Evolutionary conservation across 2,888 invertebrate species (phyloP), one percentile per base, ranked within the genome.

Genomic region (Eulithis prunata): DNA sequence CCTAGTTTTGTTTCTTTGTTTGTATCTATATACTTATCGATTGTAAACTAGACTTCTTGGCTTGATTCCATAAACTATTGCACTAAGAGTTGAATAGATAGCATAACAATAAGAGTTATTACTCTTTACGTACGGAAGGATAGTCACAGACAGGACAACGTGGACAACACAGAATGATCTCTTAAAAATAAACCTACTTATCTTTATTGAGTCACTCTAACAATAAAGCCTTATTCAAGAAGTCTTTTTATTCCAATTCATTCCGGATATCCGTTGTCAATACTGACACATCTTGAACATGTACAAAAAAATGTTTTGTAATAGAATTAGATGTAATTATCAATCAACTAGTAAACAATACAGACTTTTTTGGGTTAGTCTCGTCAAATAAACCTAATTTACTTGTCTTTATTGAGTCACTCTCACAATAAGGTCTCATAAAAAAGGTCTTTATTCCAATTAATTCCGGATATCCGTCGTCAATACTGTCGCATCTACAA

Each of bases 391-490:
- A 41, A 41, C 41, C 41, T 41, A 41, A 41, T 13, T 47, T 47
- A n/a, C 14, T 47, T 47, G 13, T 14, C 14, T 14, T 52, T 52
- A 28, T 28, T 32, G 11, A 12, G 11, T n/a, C n/a, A 28, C 10
- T 32, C 5, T 36, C 32, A 36, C 7, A 36, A 52, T 47, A 14
- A 45, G 57, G 14, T 57, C n/a, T 51, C 21, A 51, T 46, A 49
- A 65, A 65, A 62, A 66, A 57, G 36, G 36, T 54, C 52, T 66
- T 59, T 58, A 49, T 43, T 51, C 41, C 55, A 49, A 49, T 49
- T 49, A 38, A 51, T 62, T 45, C 28, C 65, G 66, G 66, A 66
- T 62, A 62, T 66, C 62, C 62, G 62, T 36, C 32, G 21, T 13
- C 43, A 57, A 38, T 62, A 45, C 36, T 53, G 45, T 21, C n/a